Base-by-base conservation (phyloP, 2,113 vertebrate species). In the Strix aluco region DNA sequence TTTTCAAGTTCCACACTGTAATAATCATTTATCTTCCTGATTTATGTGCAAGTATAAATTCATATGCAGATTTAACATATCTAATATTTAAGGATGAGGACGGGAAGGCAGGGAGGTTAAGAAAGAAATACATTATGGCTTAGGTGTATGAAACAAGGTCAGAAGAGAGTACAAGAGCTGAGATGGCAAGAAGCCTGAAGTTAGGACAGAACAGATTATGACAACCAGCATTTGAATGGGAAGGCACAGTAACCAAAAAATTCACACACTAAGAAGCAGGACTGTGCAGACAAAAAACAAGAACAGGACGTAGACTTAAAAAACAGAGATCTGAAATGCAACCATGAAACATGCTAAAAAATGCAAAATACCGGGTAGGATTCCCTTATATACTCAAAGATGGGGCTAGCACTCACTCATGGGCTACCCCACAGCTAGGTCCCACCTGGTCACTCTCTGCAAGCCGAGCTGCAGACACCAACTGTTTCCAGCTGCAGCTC, bases 21-120 rank as follows among this genome's bases (percentile, higher is more conserved):
- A 88, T 88, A 81, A 74, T 81, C 2, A 70, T 88, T 92, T 88
- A 73, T 92, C 85, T 93, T 92, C 36, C 27, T 0, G 0, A 94
- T 93, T 87, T 93, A 80, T 74, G 27, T 80, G 62, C 32, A 75
- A 71, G 15, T 47, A 71, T 59, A 95, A 81, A 79, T 90, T 87
- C 57, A 67, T 74, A 88, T 66, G 75, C 86, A 93, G 71, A 88
- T 96, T 75, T 88, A 90, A 73, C 1, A 0, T 66, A 73, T 49
- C 54, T 82, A 82, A 70, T 88, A 83, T 66, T 78, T 92, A 72
- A 90, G 55, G 46, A 90, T 83, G 71, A 93, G 73, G 75, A 77
- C 0, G 0, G 62, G 44, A 92, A 92, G 51, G 23, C 27, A 80
- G 12, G 13, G n/a, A 78, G 36, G 54, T 69, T 75, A 72, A 88